phyloP scores from a whole-genome alignment of 2,888 invertebrate species.

The Callinectes sapidus region DNA sequence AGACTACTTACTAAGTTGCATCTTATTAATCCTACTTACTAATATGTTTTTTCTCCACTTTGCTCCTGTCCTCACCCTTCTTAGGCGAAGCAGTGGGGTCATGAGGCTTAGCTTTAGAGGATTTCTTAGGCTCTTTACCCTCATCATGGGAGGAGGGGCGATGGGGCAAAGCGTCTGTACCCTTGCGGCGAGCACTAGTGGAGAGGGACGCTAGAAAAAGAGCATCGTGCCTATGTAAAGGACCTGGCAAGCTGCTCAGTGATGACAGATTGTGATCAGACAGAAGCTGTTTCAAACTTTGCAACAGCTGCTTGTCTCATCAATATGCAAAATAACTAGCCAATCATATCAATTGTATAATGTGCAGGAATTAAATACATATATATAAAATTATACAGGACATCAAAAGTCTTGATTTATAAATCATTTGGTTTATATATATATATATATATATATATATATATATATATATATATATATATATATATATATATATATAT shows the following conservation, averaged over 20 bases:
- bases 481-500: slow-evolving; percentile 44
- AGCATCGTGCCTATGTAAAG: slow-evolving; percentile 67
- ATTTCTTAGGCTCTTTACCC: slow-evolving; percentile 71
- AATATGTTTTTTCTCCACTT: slow-evolving; percentile 72
- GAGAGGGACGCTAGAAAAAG: slow-evolving; percentile 73
- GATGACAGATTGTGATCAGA: slow-evolving; percentile 46
- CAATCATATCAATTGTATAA: background rate
- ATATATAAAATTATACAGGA: background rate
- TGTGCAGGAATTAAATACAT: background rate
- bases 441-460: slow-evolving; percentile 38
- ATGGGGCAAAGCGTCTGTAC: slow-evolving; percentile 72
- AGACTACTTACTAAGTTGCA: slow-evolving; percentile 63
- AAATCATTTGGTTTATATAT: background rate
- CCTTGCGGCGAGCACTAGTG: slow-evolving; percentile 73
- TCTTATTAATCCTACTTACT: slow-evolving; percentile 72
- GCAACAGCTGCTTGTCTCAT: slow-evolving; percentile 37
- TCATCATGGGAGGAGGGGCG: slow-evolving; percentile 70
- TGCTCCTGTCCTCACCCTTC: slow-evolving; percentile 72
- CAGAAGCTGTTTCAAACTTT: slow-evolving; percentile 41
- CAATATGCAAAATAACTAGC: slow-evolving; percentile 3
- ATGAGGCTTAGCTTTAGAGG: slow-evolving; percentile 72
- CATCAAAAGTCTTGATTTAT: background rate
- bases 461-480: slow-evolving; percentile 45
- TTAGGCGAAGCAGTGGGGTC: slow-evolving; percentile 72
- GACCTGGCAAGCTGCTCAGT: slow-evolving; percentile 67